phyloP scores from a whole-genome alignment of 2,797 vertebrate species.

The Spinus olivaceus region DNA sequence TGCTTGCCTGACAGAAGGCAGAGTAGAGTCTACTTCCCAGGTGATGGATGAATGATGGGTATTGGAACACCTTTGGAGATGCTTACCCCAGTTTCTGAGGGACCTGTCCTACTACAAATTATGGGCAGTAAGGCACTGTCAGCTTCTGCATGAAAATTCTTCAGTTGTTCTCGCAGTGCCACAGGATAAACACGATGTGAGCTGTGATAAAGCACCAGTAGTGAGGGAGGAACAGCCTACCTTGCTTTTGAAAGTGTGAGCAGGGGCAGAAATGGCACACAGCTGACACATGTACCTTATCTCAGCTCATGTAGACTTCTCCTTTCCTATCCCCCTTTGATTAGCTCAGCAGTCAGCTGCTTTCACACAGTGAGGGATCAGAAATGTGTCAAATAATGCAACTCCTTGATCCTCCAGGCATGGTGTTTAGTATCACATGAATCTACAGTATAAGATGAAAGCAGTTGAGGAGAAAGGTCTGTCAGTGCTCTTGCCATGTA shows the following conservation, averaged over 20 bases:
- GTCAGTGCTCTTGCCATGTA: background rate
- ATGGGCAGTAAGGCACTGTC: background rate
- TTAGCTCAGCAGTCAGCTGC: background rate
- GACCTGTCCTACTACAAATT: background rate
- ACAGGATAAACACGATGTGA: background rate
- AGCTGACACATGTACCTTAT: background rate
- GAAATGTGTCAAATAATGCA: background rate
- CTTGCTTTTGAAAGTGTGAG: background rate
- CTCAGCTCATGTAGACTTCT: background rate
- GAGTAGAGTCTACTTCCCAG: background rate
- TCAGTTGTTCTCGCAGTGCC: background rate
- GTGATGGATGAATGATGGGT: background rate
- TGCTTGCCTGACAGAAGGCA: background rate
- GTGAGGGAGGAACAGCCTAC: background rate
- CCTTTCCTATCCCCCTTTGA: background rate
- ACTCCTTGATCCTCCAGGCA: background rate
- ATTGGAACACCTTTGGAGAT: background rate
- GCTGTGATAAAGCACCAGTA: background rate
- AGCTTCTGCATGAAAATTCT: background rate
- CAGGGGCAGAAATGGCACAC: background rate
- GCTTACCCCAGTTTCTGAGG: background rate
- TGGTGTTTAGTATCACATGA: background rate
- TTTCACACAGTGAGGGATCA: background rate
- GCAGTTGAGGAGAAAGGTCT: background rate
- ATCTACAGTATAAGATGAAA: background rate